A percentile compares a stretch with the other conserved stretches of the same genome.
Conservation (phyloP, 2,888 invertebrate genomes). For the Sarcophaga variegata region DNA sequence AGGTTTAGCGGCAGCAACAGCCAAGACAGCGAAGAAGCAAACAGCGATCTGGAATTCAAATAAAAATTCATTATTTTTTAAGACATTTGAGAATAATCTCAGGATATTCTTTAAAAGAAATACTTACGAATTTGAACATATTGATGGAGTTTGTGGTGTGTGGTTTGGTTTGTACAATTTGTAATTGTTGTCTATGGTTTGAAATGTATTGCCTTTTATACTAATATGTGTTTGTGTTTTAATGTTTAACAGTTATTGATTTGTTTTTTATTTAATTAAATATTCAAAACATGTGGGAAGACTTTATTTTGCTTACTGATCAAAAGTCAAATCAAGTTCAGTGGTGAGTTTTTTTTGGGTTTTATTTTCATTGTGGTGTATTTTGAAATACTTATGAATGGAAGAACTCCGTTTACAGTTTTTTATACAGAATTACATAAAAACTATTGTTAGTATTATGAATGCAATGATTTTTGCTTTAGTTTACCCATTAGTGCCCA, state of each 20-base stretch:
- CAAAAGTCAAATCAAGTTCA: too few species aligned
- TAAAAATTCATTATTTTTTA: not conserved
- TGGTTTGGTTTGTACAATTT: slow-evolving; percentile 34
- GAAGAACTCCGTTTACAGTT: too few species aligned
- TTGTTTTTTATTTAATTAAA: not conserved
- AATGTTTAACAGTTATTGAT: not conserved
- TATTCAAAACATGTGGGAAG: not conserved
- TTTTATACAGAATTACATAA: too few species aligned
- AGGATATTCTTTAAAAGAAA: not conserved
- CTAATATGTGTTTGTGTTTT: not conserved
- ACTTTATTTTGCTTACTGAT: too few species aligned
- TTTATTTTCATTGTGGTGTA: too few species aligned
- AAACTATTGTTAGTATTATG: too few species aligned
- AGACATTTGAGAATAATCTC: not conserved
- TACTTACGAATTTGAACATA: slow-evolving; percentile 78
- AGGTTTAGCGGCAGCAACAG: slow-evolving; percentile 73
- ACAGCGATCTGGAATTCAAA: slow-evolving; percentile 72
- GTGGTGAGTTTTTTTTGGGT: too few species aligned
- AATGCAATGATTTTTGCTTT: too few species aligned
- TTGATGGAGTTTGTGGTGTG: slow-evolving; percentile 64
- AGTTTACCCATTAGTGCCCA: too few species aligned
- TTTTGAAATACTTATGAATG: too few species aligned
- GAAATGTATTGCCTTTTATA: not conserved
- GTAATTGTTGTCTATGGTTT: slow-evolving; percentile 12
- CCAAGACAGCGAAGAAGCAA: slow-evolving; percentile 76